Evolutionary conservation across 2,113 vertebrate genomes (phyloP).

Genomic region (Platysternon megacephalum): DNA sequence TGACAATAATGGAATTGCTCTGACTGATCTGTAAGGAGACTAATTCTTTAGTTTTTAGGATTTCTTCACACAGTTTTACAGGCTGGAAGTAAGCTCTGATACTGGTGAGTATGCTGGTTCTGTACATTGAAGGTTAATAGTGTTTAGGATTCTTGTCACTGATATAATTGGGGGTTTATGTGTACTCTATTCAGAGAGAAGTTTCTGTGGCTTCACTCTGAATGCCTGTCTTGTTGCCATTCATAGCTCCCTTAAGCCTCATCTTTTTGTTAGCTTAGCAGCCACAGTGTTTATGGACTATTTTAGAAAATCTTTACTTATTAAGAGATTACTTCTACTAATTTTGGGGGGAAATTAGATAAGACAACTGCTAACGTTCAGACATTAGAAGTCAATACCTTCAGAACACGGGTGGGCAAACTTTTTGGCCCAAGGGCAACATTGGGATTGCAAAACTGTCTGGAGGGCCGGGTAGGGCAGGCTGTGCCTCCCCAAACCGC

Average conservation of each 20-base stretch:
- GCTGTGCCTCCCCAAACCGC: no score
- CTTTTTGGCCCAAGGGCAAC: no score
- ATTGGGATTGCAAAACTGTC: no score
- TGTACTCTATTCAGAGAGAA: fast-evolving
- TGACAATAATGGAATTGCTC: not conserved
- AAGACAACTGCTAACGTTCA: conserved; percentile 35
- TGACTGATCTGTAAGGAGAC: not conserved
- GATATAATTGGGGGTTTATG: not conserved
- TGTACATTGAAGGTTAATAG: not conserved
- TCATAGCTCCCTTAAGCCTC: not conserved
- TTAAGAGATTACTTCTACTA: conserved; percentile 64
- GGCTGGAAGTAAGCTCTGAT: not conserved
- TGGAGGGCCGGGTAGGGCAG: no score
- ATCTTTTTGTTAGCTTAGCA: conserved; percentile 6
- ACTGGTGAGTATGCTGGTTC: not conserved
- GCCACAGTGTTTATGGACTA: conserved; percentile 16
- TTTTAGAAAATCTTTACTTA: conserved; percentile 69
- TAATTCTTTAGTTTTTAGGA: not conserved
- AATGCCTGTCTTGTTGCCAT: not conserved
- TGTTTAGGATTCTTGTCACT: not conserved
- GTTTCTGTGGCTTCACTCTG: not conserved
- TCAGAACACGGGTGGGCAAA: not conserved
- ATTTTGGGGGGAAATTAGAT: conserved; percentile 62
- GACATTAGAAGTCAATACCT: conserved; percentile 43
- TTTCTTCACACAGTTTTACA: not conserved